Percentiles rank a stretch among this genome's conserved stretches.
These are phyloP conservation scores for Strix aluco DNA, from an alignment of 2,113 vertebrate species.

Conservation along the genomic window DNA sequence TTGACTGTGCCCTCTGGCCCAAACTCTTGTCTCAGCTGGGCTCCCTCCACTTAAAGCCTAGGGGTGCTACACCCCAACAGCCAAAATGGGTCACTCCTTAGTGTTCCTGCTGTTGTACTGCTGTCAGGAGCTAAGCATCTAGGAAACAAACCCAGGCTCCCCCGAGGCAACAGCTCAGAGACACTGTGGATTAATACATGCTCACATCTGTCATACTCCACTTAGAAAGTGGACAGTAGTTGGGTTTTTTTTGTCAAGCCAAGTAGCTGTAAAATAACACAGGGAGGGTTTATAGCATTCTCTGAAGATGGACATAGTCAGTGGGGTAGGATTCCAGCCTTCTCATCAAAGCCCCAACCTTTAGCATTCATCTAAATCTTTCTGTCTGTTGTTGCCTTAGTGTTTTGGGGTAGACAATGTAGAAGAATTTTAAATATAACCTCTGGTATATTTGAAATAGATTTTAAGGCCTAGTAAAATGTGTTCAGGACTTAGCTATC, in stretches of 20 bases:
- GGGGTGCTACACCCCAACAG: neutral
- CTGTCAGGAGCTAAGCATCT: neutral
- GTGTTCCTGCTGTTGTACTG: neutral
- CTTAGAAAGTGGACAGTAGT: neutral
- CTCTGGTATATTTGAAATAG: too few relatives aligned
- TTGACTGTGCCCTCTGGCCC: neutral
- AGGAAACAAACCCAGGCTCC: neutral
- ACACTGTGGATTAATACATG: neutral
- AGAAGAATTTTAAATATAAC: too few relatives aligned
- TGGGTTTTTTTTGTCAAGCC: neutral
- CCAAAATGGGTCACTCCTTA: neutral
- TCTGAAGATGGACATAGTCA: neutral
- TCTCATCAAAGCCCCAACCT: neutral
- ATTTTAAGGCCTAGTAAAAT: too few relatives aligned
- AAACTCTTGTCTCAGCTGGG: neutral
- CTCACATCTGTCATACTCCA: neutral
- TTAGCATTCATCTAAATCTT: neutral
- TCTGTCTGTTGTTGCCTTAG: neutral
- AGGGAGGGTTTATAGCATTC: neutral
- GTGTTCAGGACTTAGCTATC: too few relatives aligned
- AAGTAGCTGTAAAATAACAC: neutral
- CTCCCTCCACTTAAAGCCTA: neutral
- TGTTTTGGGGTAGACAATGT: neutral
- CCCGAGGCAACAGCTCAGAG: neutral
- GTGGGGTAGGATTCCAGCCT: neutral